Percentiles rank a stretch among this genome's conserved stretches.
These are phyloP conservation scores for Cabera pusaria DNA, from an alignment of 2,888 invertebrate species.

Conservation along the genomic window DNA sequence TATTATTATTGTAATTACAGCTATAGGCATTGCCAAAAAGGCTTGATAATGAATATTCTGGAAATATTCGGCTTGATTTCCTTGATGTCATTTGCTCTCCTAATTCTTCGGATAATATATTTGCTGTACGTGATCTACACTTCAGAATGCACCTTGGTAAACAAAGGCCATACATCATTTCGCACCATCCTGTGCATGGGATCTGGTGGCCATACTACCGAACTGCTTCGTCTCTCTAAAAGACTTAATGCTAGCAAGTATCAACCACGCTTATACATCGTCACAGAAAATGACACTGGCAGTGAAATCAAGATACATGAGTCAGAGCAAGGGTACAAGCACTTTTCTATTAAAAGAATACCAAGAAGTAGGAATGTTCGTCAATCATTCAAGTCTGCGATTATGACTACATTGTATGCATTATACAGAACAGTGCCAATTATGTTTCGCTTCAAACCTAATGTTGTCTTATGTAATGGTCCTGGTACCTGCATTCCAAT, in stretches of 20 bases:
- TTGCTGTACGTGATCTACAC: constrained; percentile 49
- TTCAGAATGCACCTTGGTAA: constrained; percentile 44
- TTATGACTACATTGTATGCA: constrained; percentile 90
- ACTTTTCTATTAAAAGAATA: constrained; percentile 84
- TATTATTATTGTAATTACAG: too few species aligned
- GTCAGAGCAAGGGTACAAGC: constrained; percentile 60
- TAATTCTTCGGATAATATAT: constrained; percentile 37
- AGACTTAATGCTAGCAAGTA: constrained; percentile 86
- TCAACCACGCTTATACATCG: constrained; percentile 89
- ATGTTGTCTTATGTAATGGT: constrained; percentile 95
- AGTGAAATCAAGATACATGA: constrained; percentile 87
- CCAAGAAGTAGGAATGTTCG: constrained; percentile 94
- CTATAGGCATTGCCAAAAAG: too few species aligned
- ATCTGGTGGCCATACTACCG: constrained; percentile 97
- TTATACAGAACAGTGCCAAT: constrained; percentile 87
- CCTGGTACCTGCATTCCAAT: constrained; percentile 98
- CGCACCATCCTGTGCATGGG: constrained; percentile 87
- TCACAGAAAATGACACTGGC: constrained; percentile 90
- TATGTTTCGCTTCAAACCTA: constrained; percentile 87
- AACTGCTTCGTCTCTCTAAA: constrained; percentile 90
- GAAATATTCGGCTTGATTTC: constrained; percentile 8
- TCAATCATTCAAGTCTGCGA: constrained; percentile 91
- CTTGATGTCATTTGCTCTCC: constrained; percentile 18
- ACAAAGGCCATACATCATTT: constrained; percentile 41
- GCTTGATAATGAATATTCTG: constrained; percentile 13